A percentile compares a stretch with the other conserved stretches of the same genome.
These are phyloP conservation scores for Rhabdornis inornatus DNA, from an alignment of 2,113 vertebrate genomes.

Conservation along the genomic window DNA sequence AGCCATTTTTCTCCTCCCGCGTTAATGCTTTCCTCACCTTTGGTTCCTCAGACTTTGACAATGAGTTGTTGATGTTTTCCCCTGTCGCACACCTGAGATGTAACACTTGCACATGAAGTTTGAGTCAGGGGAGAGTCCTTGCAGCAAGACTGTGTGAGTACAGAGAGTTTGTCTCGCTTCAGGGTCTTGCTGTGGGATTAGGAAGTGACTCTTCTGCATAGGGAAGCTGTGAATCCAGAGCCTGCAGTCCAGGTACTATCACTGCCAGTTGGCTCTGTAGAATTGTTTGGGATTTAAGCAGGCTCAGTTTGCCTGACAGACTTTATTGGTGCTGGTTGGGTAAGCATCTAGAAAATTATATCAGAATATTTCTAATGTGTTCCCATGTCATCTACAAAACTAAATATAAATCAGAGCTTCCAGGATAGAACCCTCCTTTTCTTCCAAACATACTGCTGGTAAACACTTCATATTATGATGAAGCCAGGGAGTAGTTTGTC, in stretches of 20 bases:
- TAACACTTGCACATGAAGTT: background rate
- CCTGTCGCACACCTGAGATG: background rate
- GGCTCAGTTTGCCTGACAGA: background rate
- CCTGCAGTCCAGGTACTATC: background rate
- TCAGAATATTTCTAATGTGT: background rate
- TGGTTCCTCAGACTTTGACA: background rate
- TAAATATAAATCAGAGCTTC: background rate
- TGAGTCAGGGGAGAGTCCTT: background rate
- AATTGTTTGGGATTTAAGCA: background rate
- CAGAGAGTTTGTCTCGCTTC: background rate
- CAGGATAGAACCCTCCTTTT: background rate
- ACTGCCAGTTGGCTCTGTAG: background rate
- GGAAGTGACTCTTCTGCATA: background rate
- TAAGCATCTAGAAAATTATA: background rate
- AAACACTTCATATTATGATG: background rate
- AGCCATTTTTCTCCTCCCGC: background rate
- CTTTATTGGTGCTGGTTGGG: background rate
- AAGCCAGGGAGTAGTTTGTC: background rate
- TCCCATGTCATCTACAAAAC: background rate
- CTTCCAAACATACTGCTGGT: background rate
- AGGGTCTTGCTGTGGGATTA: rapidly evolving
- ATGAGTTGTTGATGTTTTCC: background rate
- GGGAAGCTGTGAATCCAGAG: background rate
- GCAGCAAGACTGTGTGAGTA: rapidly evolving
- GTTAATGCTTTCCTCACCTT: background rate